These are phyloP conservation scores for Habrosyne pyritoides DNA, from an alignment of 2,888 invertebrate genomes.

Conservation along the genomic window DNA sequence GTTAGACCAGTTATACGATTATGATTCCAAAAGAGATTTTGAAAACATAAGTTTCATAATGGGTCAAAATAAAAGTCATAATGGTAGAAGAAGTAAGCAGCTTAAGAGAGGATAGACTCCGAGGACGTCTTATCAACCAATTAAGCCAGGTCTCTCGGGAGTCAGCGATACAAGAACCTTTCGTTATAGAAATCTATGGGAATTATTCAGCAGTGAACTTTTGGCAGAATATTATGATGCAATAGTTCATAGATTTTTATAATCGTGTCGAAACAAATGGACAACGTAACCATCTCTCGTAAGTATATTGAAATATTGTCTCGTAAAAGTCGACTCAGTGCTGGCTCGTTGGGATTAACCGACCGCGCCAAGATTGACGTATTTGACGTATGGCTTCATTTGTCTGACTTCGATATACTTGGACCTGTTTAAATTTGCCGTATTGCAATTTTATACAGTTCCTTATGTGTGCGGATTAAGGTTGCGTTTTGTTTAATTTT, in stretches of 20 bases:
- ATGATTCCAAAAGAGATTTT: too few relatives aligned
- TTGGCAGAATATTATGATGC: constrained; percentile 9
- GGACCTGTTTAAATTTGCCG: constrained; percentile 41
- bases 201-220: constrained; percentile 9
- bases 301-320: constrained; percentile 82
- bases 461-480: constrained; percentile 24
- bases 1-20: too few relatives aligned
- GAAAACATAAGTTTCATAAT: too few relatives aligned
- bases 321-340: constrained; percentile 72
- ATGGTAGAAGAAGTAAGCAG: too few relatives aligned
- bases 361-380: constrained; percentile 67
- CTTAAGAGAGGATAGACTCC: too few relatives aligned
- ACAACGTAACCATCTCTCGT: constrained; percentile 63
- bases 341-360: constrained; percentile 69
- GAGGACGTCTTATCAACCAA: too few relatives aligned
- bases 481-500: constrained; percentile 23
- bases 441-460: background rate
- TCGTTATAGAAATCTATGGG: too few relatives aligned
- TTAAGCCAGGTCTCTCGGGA: too few relatives aligned
- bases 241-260: constrained; percentile 30
- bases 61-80: too few relatives aligned
- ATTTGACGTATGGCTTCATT: constrained; percentile 79
- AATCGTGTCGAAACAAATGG: constrained; percentile 49
- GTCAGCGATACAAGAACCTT: too few relatives aligned
- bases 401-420: constrained; percentile 76